Evolutionary conservation across 1,140 invertebrate genomes (phyloP).

Genomic region (fruit fly (Drosophila melanogaster)): DNA sequence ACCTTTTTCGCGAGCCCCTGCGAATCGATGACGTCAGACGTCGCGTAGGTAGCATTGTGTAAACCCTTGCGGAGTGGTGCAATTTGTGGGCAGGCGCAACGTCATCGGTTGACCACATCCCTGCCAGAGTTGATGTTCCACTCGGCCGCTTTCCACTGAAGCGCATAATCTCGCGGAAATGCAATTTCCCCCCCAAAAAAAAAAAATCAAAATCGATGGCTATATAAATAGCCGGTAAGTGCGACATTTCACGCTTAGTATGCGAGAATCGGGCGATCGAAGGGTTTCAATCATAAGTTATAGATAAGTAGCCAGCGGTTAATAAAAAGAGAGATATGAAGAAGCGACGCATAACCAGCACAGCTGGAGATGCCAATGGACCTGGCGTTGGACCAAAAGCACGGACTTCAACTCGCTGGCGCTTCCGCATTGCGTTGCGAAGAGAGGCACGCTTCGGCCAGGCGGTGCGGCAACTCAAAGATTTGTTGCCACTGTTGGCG

Average conservation of each 20-base stretch:
- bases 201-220: not conserved
- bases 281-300: constrained; percentile 6
- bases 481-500: constrained; percentile 27
- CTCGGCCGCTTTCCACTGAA: constrained; percentile 58
- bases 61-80: constrained; percentile 32
- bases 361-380: constrained; percentile 18
- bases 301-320: not conserved
- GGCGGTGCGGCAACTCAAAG: constrained; percentile 22
- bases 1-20: not conserved
- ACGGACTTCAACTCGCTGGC: constrained; percentile 29
- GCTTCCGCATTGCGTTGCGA: constrained; percentile 67
- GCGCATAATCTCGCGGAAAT: constrained; percentile 80
- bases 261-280: constrained; percentile 40
- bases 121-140: constrained; percentile 45
- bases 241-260: constrained; percentile 80
- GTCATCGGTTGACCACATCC: constrained; percentile 53
- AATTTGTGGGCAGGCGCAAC: constrained; percentile 32
- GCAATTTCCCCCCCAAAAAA: constrained; percentile 48
- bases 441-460: constrained; percentile 42
- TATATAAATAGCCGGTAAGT: constrained; percentile 79
- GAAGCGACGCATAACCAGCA: constrained; percentile 61
- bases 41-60: constrained; percentile 17
- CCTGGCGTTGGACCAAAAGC: constrained; percentile 10
- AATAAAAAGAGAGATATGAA: constrained; percentile 41
- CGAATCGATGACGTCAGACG: constrained; percentile 37